Evolutionary conservation across 1,140 invertebrate species (phyloP), one percentile per base, ranked within the genome.

Genomic region (Eumaeus atala): DNA sequence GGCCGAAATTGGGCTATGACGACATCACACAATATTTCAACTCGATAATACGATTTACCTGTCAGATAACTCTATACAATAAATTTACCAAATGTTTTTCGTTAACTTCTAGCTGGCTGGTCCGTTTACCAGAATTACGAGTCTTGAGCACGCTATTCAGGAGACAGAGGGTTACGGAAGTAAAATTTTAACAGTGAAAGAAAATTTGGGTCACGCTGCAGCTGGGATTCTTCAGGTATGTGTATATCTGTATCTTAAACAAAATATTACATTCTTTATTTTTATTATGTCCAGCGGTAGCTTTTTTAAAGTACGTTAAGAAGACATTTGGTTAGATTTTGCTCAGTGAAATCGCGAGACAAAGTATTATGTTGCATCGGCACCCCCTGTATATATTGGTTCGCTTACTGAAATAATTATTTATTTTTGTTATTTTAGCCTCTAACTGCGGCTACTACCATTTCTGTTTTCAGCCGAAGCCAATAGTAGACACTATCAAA

Each of bases 401-500:
- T n/a, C n/a, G n/a, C n/a, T n/a, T n/a, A n/a, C n/a, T n/a, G n/a
- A n/a, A n/a, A n/a, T n/a, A n/a, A n/a, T n/a, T n/a, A n/a, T n/a
- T n/a, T n/a, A n/a, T n/a, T n/a, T n/a, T n/a, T n/a, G n/a, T n/a
- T n/a, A n/a, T n/a, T n/a, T n/a, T n/a, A n/a, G n/a, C n/a, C n/a
- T n/a, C n/a, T n/a, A n/a, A n/a, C n/a, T n/a, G n/a, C n/a, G n/a
- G n/a, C n/a, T n/a, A n/a, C n/a, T n/a, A n/a, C n/a, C n/a, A n/a
- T 10, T 40, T 44, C 16, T 50, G 52, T 56, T 69, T 70, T 11
- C 64, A 90, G 77, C 92, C 92, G 0, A 88, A 88, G 57, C 92
- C 92, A 0, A 84, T 93, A n/a, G 88, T 93, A 0, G 92, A 93
- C 61, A 90, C 89, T 11, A 92, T 92, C 51, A 79, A 70, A 49